Evolutionary conservation across 2,888 invertebrate genomes (phyloP), one percentile per base, ranked within the genome.

Genomic region (Lasioglossum zephyrum): DNA sequence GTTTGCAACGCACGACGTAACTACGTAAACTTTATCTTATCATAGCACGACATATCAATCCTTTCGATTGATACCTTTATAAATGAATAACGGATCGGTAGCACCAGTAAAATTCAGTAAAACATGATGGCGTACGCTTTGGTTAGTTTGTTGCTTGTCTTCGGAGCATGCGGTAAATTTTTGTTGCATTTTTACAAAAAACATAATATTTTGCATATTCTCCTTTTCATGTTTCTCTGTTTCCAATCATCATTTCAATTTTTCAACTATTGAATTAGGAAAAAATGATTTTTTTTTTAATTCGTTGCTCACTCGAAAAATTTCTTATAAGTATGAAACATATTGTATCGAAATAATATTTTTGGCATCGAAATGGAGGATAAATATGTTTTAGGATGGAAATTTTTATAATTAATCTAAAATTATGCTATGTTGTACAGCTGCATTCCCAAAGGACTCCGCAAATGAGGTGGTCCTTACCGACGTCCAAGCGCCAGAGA

Each of bases 121-220:
- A 92, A 86, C 87, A 92, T 93, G 93, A 85, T 77, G 88, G 63
- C 84, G 75, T 86, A 78, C 81, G n/a, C 86, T 80, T 77, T 91
- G 70, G 73, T 88, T 85, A 84, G 87, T 81, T 82, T 90, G 81
- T 72, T 92, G 49, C 83, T 93, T 57, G 79, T 79, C 72, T 89
- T 81, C 88, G 31, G 77, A 36, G 89, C 77, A 47, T 66, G 82
- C 66, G 92, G 92, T 92, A 91, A 92, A 88, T 66, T 9, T 36
- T 84, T 63, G 39, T 49, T 5, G 18, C 6, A 4, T 69, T 69
- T 11, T 9, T 16, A 69, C 1, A n/a, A 1, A 41, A 69, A 22
- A 22, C 3, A 31, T 66, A 0, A 16, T 31, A 31, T n/a, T 22
- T 53, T n/a, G 53, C 53, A 36, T 36, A 31, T 5, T 6, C 11